These are phyloP conservation scores for Coregonus sp. DNA, from an alignment of 2,797 vertebrate genomes.

Conservation along the genomic window DNA sequence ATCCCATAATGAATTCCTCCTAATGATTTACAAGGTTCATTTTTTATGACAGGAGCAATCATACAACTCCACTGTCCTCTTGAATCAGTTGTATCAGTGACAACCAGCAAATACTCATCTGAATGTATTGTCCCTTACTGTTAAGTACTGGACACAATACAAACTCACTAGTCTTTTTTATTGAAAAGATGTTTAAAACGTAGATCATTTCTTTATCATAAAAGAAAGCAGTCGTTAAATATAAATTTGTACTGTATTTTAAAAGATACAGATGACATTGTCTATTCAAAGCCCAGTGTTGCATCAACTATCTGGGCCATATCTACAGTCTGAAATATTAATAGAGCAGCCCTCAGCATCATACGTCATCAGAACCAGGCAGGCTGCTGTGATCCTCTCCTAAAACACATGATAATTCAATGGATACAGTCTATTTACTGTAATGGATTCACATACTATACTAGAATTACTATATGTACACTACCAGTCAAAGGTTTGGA, in stretches of 20 bases:
- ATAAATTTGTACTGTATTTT: not conserved
- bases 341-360: slow-evolving; percentile 1
- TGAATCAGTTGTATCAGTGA: not conserved
- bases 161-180: no score
- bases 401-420: not conserved
- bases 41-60: slow-evolving; percentile 23
- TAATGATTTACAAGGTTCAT: slow-evolving; percentile 10
- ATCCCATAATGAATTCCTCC: not conserved
- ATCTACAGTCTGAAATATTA: not conserved
- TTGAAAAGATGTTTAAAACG: no score
- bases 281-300: not conserved
- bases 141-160: not conserved
- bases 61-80: not conserved
- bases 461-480: not conserved
- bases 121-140: not conserved
- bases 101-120: not conserved
- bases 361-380: not conserved
- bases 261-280: not conserved
- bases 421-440: not conserved
- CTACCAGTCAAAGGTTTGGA: no score
- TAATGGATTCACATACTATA: not conserved
- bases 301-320: not conserved
- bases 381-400: not conserved
- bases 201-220: not conserved
- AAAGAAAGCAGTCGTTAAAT: not conserved